Evolutionary conservation across 2,888 invertebrate species (phyloP), one percentile per base, ranked within the genome.

Genomic region (Leptinotarsa rubiginosa): DNA sequence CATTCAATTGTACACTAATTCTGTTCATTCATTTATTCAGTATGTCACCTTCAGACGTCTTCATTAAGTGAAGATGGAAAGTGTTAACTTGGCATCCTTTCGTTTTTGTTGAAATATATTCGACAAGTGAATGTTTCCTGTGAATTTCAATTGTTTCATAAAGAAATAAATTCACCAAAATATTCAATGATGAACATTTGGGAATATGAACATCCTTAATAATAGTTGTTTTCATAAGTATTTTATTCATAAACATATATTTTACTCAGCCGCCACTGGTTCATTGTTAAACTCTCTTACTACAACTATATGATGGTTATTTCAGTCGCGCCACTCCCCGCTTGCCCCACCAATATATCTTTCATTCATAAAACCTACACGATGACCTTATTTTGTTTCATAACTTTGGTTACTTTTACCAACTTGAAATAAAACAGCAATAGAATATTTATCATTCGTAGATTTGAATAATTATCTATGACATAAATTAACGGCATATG

Each of bases 321-420:
- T 72, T 62, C 56, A 68, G 52, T 31, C 69, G 41, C 10, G 76
- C 74, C 76, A 74, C 76, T 76, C 76, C 76, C 65, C 62, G 12
- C 47, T 47, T 16, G 69, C 72, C 62, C 75, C 62, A 74, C 79
- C 80, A 78, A 78, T 76, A 75, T 75, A 76, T 72, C 69, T 76
- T 74, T 82, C 84, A 84, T 84, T 84, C 84, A 84, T 83, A 76
- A 82, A 82, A 81, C 84, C 84, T 81, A 84, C 84, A 81, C 82
- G 78, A 73, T 82, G 84, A 81, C 84, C 84, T 84, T 83, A 83
- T 79, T 82, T 80, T 65, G 77, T 71, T 75, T 74, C 74, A 73
- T 70, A 77, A 77, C 71, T 77, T 77, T 64, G 75, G 73, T 77
- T 65, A 77, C 77, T 77, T 77, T 75, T 77, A 77, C 77, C 77